Evolutionary conservation across 2,888 invertebrate species (phyloP).

Genomic region (Tiliacea citrago): DNA sequence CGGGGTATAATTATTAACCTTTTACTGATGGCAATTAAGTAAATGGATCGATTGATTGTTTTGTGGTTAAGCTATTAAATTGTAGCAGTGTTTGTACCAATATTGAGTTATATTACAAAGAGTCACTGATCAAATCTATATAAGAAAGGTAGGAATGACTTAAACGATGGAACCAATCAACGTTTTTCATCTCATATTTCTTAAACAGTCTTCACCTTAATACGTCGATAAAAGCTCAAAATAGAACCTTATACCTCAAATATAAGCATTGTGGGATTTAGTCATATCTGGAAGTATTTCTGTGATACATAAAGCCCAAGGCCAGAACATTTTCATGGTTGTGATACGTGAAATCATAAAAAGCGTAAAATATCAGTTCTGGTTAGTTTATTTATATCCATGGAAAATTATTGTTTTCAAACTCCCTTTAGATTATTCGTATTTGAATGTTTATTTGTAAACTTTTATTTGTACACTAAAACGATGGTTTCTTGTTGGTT

Average conservation of each 20-base stretch:
- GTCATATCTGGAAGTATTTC: conserved; percentile 48
- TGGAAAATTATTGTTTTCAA: conserved; percentile 43
- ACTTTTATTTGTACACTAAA: background rate
- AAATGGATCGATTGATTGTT: conserved; percentile 3
- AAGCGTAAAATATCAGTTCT: conserved; percentile 48
- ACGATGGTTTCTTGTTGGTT: background rate
- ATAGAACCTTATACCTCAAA: background rate
- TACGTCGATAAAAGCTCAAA: background rate
- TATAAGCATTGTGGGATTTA: conserved; percentile 19
- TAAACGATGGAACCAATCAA: no score
- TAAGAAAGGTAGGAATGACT: background rate
- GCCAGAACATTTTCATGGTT: conserved; percentile 49
- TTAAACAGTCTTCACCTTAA: background rate
- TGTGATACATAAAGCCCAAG: conserved; percentile 40
- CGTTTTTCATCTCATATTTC: background rate
- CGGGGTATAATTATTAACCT: background rate
- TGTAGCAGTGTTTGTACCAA: background rate
- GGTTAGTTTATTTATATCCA: conserved; percentile 48
- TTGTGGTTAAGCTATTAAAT: background rate
- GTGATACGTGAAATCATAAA: conserved; percentile 55
- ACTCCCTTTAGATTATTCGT: background rate
- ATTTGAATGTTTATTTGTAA: background rate
- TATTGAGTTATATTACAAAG: background rate
- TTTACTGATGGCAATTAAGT: background rate
- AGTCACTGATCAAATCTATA: background rate